Evolutionary conservation across 2,113 vertebrate genomes (phyloP).

Genomic region (Pithys albifrons): DNA sequence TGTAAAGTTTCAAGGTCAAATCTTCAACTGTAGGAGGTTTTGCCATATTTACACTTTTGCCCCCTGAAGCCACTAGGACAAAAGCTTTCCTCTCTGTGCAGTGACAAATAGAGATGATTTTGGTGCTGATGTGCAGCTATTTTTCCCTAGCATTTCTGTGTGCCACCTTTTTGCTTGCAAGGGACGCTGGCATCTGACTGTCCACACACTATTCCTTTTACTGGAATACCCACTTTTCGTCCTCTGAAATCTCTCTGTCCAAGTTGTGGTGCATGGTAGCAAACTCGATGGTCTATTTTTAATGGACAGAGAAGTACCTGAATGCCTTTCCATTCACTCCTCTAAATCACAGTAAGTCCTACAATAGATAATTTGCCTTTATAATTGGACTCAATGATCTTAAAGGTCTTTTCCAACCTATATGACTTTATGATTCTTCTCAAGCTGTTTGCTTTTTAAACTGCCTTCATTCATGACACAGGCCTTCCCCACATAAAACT

Average conservation of each 20-base stretch:
- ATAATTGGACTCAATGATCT: background rate
- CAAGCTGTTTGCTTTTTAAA: background rate
- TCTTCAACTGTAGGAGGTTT: background rate
- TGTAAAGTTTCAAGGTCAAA: slow-evolving; percentile 1
- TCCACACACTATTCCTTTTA: background rate
- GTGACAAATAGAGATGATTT: background rate
- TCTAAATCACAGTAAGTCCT: background rate
- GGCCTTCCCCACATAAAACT: background rate
- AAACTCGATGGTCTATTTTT: background rate
- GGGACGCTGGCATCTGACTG: background rate
- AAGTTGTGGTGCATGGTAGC: background rate
- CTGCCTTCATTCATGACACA: background rate
- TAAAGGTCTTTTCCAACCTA: background rate
- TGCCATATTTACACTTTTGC: accelerated
- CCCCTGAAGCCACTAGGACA: accelerated
- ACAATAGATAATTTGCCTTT: background rate
- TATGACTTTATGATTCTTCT: background rate
- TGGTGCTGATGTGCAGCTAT: accelerated
- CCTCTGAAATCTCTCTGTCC: background rate
- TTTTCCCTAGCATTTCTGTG: background rate
- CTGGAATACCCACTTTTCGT: background rate
- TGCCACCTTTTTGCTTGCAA: background rate
- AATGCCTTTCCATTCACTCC: background rate
- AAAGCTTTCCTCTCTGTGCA: background rate
- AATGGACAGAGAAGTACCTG: background rate